phyloP scores from a whole-genome alignment of 2,113 vertebrate genomes.

The Ranitomeya imitator region DNA sequence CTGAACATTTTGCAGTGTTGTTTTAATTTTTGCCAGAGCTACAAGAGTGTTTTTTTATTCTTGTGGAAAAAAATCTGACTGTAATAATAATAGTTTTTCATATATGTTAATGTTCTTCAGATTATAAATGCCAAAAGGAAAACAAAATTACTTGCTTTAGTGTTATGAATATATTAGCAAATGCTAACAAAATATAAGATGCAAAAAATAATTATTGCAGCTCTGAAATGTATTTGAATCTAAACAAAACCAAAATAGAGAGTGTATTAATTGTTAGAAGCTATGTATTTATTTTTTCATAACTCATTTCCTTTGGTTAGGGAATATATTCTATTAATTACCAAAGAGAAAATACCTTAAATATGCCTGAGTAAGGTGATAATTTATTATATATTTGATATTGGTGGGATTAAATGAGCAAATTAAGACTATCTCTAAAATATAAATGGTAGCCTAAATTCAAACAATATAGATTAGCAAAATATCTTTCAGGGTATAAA shows the following conservation, averaged over 20 bases:
- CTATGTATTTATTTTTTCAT: background rate
- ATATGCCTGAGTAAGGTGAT: background rate
- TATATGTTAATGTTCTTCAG: background rate
- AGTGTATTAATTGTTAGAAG: background rate
- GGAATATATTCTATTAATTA: background rate
- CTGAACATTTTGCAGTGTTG: too few species aligned
- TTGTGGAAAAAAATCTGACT: too few species aligned
- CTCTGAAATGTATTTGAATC: background rate
- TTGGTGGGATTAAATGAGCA: background rate
- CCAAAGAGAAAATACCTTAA: background rate
- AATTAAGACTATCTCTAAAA: background rate
- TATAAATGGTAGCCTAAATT: background rate
- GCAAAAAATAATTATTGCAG: background rate
- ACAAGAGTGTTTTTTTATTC: too few species aligned
- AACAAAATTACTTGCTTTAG: background rate
- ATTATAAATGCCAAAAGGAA: background rate
- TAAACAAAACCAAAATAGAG: background rate
- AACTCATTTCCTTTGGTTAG: background rate
- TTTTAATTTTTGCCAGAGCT: too few species aligned
- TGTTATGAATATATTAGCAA: background rate
- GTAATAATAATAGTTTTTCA: background rate
- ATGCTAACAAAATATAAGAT: background rate
- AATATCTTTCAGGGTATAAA: background rate
- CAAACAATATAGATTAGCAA: too few species aligned
- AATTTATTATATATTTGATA: background rate